Conservation (phyloP, 2,797 vertebrate genomes). For the Cryptoblepharus egeriae region DNA sequence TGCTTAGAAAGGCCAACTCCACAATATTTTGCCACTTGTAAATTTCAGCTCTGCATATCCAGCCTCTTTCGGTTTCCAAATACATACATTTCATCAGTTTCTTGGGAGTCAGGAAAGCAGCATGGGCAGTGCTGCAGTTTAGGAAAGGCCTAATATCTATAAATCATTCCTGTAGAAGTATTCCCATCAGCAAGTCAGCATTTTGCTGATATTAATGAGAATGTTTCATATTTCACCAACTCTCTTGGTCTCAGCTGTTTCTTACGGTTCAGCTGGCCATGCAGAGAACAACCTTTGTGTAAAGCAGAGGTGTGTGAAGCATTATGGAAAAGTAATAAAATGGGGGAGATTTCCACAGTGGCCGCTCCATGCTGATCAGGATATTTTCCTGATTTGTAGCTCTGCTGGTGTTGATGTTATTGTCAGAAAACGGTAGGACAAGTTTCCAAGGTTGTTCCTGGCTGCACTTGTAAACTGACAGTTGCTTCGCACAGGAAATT, state of each 20-base stretch:
- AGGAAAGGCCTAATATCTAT: slow-evolving; percentile 71
- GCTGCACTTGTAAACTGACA: neutral
- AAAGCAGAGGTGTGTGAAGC: slow-evolving; percentile 34
- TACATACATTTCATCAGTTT: slow-evolving; percentile 72
- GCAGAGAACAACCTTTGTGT: slow-evolving; percentile 53
- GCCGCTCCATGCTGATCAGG: neutral
- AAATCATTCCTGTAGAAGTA: slow-evolving; percentile 73
- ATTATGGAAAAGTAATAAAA: slow-evolving; percentile 53
- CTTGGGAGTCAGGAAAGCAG: slow-evolving; percentile 58
- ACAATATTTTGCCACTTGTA: slow-evolving; percentile 52
- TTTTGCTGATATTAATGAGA: slow-evolving; percentile 66
- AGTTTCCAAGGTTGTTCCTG: neutral
- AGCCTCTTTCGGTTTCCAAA: slow-evolving; percentile 72
- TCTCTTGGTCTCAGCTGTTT: slow-evolving; percentile 68
- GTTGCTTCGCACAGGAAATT: neutral
- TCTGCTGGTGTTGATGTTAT: neutral
- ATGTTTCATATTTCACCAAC: slow-evolving; percentile 70
- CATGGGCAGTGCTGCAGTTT: slow-evolving; percentile 54
- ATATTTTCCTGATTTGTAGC: neutral
- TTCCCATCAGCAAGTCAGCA: slow-evolving; percentile 73
- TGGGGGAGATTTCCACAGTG: slow-evolving; percentile 29
- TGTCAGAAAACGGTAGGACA: neutral
- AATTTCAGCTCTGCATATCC: slow-evolving; percentile 63
- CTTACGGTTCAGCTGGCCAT: slow-evolving; percentile 62
- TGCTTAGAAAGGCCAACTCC: slow-evolving; percentile 50